A percentile compares a stretch with the other conserved stretches of the same genome.
These are phyloP conservation scores for Sinodicranocentrus sp. DNA, from an alignment of 2,888 invertebrate genomes.

Conservation along the genomic window DNA sequence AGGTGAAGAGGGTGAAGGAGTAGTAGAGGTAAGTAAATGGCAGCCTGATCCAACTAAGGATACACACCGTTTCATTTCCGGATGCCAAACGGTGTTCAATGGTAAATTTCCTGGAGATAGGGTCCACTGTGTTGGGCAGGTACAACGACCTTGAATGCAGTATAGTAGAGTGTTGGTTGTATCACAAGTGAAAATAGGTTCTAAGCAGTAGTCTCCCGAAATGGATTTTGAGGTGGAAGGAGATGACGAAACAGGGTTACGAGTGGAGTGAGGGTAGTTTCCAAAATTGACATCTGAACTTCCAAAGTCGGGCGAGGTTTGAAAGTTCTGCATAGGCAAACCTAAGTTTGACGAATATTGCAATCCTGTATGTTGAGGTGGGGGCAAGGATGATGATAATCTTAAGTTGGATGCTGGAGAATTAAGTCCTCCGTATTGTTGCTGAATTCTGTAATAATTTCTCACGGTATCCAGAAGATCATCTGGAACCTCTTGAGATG, in stretches of 20 bases:
- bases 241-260: neutral
- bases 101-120: slow-evolving; percentile 54
- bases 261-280: neutral
- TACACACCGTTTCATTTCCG: slow-evolving; percentile 41
- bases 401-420: neutral
- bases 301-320: neutral
- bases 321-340: neutral
- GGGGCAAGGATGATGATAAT: neutral
- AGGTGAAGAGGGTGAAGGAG: neutral
- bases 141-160: slow-evolving; percentile 55
- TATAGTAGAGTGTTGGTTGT: slow-evolving; percentile 61
- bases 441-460: neutral
- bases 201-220: slow-evolving; percentile 69
- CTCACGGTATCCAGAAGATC: neutral
- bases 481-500: neutral
- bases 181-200: slow-evolving; percentile 61
- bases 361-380: neutral
- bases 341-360: too few relatives aligned
- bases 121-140: slow-evolving; percentile 66
- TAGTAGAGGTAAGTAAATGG: slow-evolving; percentile 22
- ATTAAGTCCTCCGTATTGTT: neutral
- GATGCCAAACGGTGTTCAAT: slow-evolving; percentile 68
- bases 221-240: slow-evolving; percentile 51
- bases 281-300: neutral
- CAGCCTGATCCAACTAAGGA: slow-evolving; percentile 61